phyloP scores from a whole-genome alignment of 2,888 invertebrate species.

The Agrotis ipsilon region DNA sequence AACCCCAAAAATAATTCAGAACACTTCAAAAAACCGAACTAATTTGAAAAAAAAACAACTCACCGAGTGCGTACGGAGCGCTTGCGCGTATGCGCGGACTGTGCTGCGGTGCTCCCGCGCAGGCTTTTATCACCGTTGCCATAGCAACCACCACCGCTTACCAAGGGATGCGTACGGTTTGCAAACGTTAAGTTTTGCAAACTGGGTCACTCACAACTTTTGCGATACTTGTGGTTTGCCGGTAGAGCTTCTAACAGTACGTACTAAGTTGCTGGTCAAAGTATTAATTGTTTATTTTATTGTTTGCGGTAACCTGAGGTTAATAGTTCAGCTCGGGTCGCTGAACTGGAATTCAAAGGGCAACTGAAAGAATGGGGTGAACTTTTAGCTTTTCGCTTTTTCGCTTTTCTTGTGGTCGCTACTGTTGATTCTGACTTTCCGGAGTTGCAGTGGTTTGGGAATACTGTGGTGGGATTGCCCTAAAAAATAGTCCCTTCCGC shows the following conservation, averaged over 20 bases:
- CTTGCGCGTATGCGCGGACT: constrained; percentile 83
- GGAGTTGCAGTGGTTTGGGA: too few relatives aligned
- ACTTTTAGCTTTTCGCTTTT: too few relatives aligned
- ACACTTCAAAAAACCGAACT: constrained; percentile 50
- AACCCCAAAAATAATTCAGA: constrained; percentile 9
- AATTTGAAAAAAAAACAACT: constrained; percentile 71
- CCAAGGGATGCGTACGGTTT: constrained; percentile 63
- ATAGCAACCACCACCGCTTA: constrained; percentile 78
- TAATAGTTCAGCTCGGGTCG: neutral
- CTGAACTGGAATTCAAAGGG: too few relatives aligned
- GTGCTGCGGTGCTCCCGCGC: constrained; percentile 71
- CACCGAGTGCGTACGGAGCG: constrained; percentile 87
- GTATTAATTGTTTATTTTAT: constrained; percentile 46
- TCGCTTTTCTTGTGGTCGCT: too few relatives aligned
- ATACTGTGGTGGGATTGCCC: too few relatives aligned
- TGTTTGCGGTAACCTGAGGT: constrained; percentile 39
- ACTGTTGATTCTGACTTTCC: too few relatives aligned
- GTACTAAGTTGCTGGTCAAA: constrained; percentile 43
- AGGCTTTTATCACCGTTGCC: constrained; percentile 80
- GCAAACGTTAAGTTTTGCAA: constrained; percentile 69
- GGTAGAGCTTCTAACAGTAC: constrained; percentile 21
- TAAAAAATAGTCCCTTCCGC: too few relatives aligned
- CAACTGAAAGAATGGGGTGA: too few relatives aligned
- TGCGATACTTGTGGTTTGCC: constrained; percentile 55
- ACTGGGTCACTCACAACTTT: constrained; percentile 64